Conservation (phyloP, 2,113 vertebrate genomes). For the Piprites chloris region DNA sequence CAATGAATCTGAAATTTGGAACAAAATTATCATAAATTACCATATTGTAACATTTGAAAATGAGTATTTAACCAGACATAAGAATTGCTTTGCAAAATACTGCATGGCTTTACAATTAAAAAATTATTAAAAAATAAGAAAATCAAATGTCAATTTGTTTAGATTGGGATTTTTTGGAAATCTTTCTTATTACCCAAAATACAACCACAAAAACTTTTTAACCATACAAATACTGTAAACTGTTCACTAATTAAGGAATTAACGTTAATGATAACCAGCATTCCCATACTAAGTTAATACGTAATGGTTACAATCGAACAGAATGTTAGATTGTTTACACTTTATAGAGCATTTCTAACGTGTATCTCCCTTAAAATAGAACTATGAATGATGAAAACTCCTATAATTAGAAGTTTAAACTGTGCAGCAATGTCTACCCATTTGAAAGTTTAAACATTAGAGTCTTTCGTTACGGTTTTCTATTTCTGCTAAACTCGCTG, state of each 20-base stretch:
- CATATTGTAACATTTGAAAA: constrained; percentile 21
- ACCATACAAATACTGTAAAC: background rate
- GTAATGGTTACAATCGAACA: background rate
- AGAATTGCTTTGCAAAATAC: constrained; percentile 17
- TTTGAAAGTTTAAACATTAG: background rate
- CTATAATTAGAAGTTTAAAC: background rate
- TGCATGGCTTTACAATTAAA: background rate
- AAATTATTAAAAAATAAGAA: background rate
- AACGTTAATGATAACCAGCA: background rate
- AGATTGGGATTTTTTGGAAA: background rate
- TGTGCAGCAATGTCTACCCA: background rate
- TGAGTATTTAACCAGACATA: background rate
- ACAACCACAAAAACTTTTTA: background rate
- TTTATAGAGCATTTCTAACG: background rate
- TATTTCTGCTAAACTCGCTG: background rate
- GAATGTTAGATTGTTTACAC: background rate
- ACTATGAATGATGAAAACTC: background rate
- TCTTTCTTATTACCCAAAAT: background rate
- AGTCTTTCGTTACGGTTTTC: background rate
- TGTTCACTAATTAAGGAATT: background rate
- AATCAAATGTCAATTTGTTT: background rate
- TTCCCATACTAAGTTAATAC: background rate
- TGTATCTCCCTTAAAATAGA: background rate
- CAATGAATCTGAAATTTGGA: constrained; percentile 35
- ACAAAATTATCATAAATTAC: constrained; percentile 32